Evolutionary conservation across 2,113 vertebrate species (phyloP), one percentile per base, ranked within the genome.

Genomic region (Oryzias celebensis): DNA sequence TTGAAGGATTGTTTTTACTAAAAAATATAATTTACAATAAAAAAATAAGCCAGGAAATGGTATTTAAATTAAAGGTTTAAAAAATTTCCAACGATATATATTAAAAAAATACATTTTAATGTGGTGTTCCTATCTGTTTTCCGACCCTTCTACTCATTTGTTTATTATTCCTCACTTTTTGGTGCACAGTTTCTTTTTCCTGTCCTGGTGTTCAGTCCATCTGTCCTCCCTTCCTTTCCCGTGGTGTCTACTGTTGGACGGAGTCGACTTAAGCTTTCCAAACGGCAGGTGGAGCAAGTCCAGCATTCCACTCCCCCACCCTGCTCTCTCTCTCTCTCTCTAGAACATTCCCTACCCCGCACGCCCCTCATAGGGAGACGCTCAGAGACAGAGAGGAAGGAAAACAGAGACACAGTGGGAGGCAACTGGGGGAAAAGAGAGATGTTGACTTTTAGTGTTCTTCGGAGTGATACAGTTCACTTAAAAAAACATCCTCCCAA

Each of bases 251-350:
- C 73, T 84, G 68, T 87, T 87, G 85, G 86, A 83, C 58, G 23
- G 68, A 80, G 53, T 75, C 54, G 3, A 54, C 65, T 65, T 82
- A 63, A 84, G 85, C 79, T 79, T 81, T 87, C 79, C 88, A 88
- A 88, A 73, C 85, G 80, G 85, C 86, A 90, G 80, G 88, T 87
- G 86, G 88, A 90, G 86, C 82, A 83, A 84, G 75, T 88, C 87
- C 85, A 87, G 87, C 85, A 87, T 87, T 88, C 87, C 86, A 64
- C 73, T 73, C 48, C 65, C 56, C 18, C 48, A 56, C n/a, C 55
- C 71, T 0, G 13, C 54, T 15, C 31, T 26, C 17, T 42, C 65
- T 73, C 73, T 68, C 71, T 79, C 68, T 81, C 77, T 86, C 75
- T 65, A 74, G 82, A 87, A 90, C 85, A 87, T 87, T 88, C 83